These are phyloP conservation scores for Ara ararauna DNA, from an alignment of 2,797 vertebrate species.

Conservation along the genomic window DNA sequence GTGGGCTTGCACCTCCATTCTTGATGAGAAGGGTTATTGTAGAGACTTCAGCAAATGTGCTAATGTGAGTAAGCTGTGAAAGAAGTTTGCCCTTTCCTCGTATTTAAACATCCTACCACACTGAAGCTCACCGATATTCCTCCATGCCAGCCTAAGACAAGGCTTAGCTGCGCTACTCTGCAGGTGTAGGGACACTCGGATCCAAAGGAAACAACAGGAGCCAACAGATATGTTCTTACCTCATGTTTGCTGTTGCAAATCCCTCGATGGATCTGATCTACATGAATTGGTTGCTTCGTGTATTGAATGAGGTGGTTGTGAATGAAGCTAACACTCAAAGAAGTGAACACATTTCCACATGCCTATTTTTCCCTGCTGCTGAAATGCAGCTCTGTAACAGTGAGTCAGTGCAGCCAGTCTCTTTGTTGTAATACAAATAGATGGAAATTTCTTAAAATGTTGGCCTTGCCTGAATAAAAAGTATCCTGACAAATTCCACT, in stretches of 20 bases:
- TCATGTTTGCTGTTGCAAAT: neutral
- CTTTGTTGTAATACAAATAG: neutral
- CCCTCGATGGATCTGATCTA: rapidly evolving
- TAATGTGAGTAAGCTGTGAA: neutral
- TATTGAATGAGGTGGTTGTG: neutral
- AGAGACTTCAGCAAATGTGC: neutral
- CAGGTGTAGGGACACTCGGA: neutral
- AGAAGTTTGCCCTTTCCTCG: neutral
- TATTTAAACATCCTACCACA: neutral
- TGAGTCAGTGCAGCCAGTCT: neutral
- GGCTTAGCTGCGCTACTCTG: neutral
- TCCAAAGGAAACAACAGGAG: rapidly evolving
- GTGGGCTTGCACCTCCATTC: neutral
- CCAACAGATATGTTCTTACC: neutral
- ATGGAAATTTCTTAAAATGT: neutral
- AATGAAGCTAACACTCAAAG: neutral
- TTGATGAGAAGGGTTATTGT: neutral
- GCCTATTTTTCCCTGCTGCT: neutral
- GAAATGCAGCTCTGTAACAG: neutral
- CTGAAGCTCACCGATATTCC: neutral
- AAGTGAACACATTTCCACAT: neutral
- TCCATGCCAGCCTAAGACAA: neutral
- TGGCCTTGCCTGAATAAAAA: constrained; percentile 26
- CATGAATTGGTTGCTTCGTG: rapidly evolving
- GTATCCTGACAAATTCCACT: neutral